Evolutionary conservation across 2,797 vertebrate species (phyloP).

Genomic region (Gephyroberyx darwinii): DNA sequence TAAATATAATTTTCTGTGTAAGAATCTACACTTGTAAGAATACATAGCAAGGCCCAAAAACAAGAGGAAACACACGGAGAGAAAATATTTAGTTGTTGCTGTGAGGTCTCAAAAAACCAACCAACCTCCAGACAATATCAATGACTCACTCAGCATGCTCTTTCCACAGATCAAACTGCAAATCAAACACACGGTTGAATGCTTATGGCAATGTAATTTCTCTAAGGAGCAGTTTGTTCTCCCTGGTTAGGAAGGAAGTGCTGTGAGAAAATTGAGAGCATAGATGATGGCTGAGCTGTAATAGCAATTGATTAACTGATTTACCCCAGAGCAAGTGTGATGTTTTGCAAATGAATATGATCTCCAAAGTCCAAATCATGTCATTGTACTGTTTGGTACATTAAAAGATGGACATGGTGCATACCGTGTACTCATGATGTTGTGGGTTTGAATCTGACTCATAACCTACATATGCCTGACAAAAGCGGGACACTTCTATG

Average conservation of each 20-base stretch:
- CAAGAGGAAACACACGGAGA: not conserved
- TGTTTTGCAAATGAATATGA: slow-evolving; percentile 19
- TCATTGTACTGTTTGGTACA: not conserved
- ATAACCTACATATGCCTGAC: too few relatives aligned
- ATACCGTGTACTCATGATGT: too few relatives aligned
- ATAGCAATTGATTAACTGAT: not conserved
- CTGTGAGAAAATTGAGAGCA: not conserved
- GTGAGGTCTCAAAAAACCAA: not conserved
- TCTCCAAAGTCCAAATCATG: slow-evolving; percentile 3
- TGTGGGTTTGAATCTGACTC: too few relatives aligned
- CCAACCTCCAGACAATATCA: slow-evolving; percentile 9
- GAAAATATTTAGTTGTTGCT: not conserved
- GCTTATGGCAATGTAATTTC: slow-evolving; percentile 11
- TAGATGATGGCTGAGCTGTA: slow-evolving; percentile 1
- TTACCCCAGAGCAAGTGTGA: not conserved
- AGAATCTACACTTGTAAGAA: not conserved
- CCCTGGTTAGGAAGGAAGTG: not conserved
- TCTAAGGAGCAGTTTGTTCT: not conserved
- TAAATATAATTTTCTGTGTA: not conserved
- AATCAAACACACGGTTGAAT: not conserved
- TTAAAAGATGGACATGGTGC: slow-evolving; percentile 1
- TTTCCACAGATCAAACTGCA: not conserved
- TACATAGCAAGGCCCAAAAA: not conserved
- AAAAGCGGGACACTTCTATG: too few relatives aligned
- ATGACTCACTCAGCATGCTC: slow-evolving; percentile 4